Conservation (phyloP, 2,113 vertebrate genomes). For the Archilochus colubris region DNA sequence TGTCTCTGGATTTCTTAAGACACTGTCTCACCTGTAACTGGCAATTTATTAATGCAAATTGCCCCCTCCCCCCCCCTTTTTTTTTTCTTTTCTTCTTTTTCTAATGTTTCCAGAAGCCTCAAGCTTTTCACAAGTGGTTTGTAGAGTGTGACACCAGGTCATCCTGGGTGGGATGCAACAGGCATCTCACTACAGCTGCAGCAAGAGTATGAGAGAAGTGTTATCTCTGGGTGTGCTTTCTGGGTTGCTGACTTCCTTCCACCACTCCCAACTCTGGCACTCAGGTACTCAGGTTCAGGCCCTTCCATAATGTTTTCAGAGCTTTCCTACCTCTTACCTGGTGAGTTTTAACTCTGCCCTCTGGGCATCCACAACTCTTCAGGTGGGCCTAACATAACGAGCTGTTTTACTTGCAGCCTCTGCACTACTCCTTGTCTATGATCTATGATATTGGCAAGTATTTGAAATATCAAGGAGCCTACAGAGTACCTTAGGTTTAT, state of each 20-base stretch:
- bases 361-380: background rate
- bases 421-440: background rate
- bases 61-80: no score
- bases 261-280: background rate
- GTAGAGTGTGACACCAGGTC: background rate
- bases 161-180: background rate
- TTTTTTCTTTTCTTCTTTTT: background rate
- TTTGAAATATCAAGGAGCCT: background rate
- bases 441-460: background rate
- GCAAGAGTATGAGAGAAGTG: background rate
- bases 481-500: background rate
- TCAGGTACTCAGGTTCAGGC: background rate
- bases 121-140: background rate
- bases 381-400: background rate
- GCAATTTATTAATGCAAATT: background rate
- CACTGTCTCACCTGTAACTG: background rate
- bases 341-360: background rate
- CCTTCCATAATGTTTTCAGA: background rate
- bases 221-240: background rate
- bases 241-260: background rate
- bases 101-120: background rate
- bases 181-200: background rate
- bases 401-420: background rate
- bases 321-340: background rate
- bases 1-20: background rate